A percentile compares a stretch with the other conserved stretches of the same genome.
These are phyloP conservation scores for Drosophila meridionalis DNA, from an alignment of 2,888 invertebrate genomes.

Conservation along the genomic window DNA sequence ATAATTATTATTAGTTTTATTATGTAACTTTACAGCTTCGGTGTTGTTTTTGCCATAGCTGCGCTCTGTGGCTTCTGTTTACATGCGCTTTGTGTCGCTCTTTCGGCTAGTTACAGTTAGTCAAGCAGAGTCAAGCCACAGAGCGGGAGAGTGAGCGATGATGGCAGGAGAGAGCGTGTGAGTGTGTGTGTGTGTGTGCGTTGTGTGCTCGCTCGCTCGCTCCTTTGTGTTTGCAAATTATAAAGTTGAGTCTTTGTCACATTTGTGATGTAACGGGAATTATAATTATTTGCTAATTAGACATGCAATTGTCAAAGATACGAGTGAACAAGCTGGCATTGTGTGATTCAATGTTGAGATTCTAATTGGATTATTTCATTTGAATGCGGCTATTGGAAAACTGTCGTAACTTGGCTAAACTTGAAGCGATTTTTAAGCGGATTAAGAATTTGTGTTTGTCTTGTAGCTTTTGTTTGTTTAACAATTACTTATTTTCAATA, in stretches of 20 bases:
- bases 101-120: slow-evolving; percentile 53
- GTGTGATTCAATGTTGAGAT: slow-evolving; percentile 1
- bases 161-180: background rate
- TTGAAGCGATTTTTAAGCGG: background rate
- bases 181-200: background rate
- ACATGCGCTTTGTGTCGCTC: slow-evolving; percentile 59
- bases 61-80: slow-evolving; percentile 54
- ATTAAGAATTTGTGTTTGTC: background rate
- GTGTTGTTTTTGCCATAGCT: slow-evolving; percentile 10
- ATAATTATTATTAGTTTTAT: slow-evolving; percentile 82
- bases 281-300: slow-evolving; percentile 63
- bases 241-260: slow-evolving; percentile 55
- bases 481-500: background rate
- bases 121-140: slow-evolving; percentile 20
- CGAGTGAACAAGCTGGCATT: background rate
- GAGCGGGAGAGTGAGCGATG: background rate
- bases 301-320: slow-evolving; percentile 24
- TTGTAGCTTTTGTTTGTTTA: background rate
- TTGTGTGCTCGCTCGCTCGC: background rate
- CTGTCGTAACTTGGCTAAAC: background rate
- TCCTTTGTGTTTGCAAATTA: slow-evolving; percentile 41
- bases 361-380: slow-evolving; percentile 6
- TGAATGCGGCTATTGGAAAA: slow-evolving; percentile 1
- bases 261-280: slow-evolving; percentile 44
- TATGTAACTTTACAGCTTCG: slow-evolving; percentile 76